Conservation (phyloP, 2,113 vertebrate genomes). For the Peromyscus leucopus region DNA sequence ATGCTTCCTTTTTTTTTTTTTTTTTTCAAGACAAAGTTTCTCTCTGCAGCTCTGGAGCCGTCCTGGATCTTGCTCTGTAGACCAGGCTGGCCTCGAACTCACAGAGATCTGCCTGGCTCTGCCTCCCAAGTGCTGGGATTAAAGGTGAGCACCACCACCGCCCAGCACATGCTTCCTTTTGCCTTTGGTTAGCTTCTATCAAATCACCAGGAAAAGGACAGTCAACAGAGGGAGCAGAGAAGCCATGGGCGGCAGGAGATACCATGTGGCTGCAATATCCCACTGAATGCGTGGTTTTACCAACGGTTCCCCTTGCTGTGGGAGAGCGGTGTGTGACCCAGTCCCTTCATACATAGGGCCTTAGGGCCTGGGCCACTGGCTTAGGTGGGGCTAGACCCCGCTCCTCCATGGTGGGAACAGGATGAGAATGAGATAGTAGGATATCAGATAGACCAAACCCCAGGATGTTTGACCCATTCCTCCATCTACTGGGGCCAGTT, state of each 20-base stretch:
- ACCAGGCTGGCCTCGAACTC: no score
- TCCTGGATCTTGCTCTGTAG: no score
- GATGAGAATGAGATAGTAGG: not conserved
- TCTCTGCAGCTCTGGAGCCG: no score
- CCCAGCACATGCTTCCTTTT: not conserved
- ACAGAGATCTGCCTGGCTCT: no score
- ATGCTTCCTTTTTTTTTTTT: no score
- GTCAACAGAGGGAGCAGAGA: not conserved
- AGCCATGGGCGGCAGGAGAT: not conserved
- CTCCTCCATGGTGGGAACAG: not conserved
- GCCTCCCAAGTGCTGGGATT: no score
- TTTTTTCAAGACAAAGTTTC: no score
- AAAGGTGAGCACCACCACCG: no score
- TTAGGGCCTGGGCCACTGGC: not conserved
- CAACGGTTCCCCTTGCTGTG: accelerated
- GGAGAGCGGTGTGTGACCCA: no score
- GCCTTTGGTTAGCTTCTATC: not conserved
- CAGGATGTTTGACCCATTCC: not conserved
- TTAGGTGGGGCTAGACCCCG: not conserved
- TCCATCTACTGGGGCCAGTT: not conserved
- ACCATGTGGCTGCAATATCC: accelerated
- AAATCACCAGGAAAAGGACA: not conserved
- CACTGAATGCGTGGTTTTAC: accelerated
- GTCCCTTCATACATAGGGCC: accelerated
- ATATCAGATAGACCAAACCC: not conserved